Percentiles rank a stretch among this genome's conserved stretches.
Conservation (phyloP, 2,888 invertebrate genomes). For the Pollenia amentaria region DNA sequence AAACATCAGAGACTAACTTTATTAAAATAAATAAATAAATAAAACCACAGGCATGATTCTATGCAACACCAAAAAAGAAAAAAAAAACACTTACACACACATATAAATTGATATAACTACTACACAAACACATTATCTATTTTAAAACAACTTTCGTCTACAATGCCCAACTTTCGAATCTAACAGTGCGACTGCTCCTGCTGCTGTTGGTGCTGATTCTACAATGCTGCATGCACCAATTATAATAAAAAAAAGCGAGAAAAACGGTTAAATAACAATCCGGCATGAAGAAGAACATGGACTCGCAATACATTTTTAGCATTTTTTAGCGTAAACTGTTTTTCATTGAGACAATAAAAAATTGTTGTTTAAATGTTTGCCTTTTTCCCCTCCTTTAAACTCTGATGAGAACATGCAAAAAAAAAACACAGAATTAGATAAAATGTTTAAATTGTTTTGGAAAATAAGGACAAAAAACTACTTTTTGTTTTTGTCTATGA, state of each 20-base stretch:
- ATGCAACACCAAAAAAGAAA: constrained; percentile 48
- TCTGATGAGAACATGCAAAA: constrained; percentile 5
- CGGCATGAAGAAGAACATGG: constrained; percentile 26
- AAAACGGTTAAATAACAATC: constrained; percentile 23
- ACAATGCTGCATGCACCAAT: constrained; percentile 56
- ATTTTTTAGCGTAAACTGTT: constrained; percentile 48
- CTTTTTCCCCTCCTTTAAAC: background rate
- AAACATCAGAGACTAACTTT: constrained; percentile 69
- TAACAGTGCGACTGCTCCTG: background rate
- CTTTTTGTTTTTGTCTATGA: background rate
- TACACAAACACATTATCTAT: constrained; percentile 41
- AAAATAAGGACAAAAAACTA: background rate
- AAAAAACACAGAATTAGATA: constrained; percentile 6
- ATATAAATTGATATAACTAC: background rate
- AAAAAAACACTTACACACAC: background rate
- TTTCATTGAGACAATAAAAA: constrained; percentile 43
- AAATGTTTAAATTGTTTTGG: constrained; percentile 13
- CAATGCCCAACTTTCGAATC: constrained; percentile 34
- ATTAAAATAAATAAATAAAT: constrained; percentile 73
- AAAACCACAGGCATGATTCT: constrained; percentile 73
- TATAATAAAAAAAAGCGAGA: constrained; percentile 10
- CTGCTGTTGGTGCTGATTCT: constrained; percentile 1
- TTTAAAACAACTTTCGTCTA: constrained; percentile 45
- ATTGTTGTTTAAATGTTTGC: constrained; percentile 45
- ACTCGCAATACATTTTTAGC: constrained; percentile 29